Evolutionary conservation across 2,888 invertebrate genomes (phyloP).

Genomic region (Pyrrhia umbra): DNA sequence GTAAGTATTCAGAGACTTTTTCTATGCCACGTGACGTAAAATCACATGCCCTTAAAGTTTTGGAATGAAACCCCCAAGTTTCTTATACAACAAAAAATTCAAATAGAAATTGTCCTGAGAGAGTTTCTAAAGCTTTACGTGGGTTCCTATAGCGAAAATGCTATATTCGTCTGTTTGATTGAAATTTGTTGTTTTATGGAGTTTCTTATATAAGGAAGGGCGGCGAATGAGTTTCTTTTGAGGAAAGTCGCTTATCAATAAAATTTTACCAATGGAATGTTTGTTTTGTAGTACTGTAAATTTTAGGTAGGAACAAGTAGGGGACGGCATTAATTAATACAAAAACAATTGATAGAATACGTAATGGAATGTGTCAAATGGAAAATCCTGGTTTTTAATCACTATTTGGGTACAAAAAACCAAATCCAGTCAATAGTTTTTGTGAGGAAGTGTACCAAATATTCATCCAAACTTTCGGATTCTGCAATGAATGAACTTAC

Average conservation of each 20-base stretch:
- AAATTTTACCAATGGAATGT: neutral
- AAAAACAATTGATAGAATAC: too few relatives aligned
- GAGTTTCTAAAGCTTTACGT: constrained; percentile 25
- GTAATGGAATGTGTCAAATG: too few relatives aligned
- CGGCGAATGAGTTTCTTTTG: neutral
- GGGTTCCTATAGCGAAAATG: constrained; percentile 11
- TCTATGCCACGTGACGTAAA: constrained; percentile 51
- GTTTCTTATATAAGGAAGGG: constrained; percentile 53
- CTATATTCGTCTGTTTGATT: constrained; percentile 28
- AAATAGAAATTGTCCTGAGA: constrained; percentile 39
- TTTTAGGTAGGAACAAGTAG: neutral
- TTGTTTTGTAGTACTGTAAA: neutral
- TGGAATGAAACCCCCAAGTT: constrained; percentile 13
- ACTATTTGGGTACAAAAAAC: too few relatives aligned
- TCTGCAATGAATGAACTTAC: too few relatives aligned
- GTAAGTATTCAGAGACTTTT: constrained; percentile 33
- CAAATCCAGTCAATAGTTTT: too few relatives aligned
- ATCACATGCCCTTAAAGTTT: constrained; percentile 53
- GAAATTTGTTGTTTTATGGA: constrained; percentile 23
- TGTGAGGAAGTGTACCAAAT: too few relatives aligned
- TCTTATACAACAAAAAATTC: constrained; percentile 21
- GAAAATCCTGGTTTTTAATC: too few relatives aligned
- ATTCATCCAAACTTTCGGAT: too few relatives aligned
- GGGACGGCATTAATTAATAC: neutral
- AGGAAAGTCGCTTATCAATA: constrained; percentile 5